phyloP scores from a whole-genome alignment of 92 coral and sea anemone species.

The Palythoa grandis region DNA sequence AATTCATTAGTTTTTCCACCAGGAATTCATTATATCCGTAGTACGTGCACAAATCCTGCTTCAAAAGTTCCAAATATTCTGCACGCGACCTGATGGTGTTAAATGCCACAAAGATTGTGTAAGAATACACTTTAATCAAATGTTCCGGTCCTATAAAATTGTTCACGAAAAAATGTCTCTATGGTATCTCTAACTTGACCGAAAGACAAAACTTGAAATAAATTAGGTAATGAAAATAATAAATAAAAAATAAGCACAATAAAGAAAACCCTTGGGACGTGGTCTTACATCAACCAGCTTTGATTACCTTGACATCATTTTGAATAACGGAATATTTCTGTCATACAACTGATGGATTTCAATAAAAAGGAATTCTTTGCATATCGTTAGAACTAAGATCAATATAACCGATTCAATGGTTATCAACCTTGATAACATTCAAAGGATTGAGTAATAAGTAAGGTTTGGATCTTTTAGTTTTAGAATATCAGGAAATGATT shows the following conservation, averaged over 20 bases:
- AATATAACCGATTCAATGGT: not conserved
- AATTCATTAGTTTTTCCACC: constrained; percentile 88
- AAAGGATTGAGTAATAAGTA: not conserved
- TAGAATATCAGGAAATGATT: not conserved
- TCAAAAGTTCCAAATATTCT: constrained; percentile 83
- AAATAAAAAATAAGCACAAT: too few relatives aligned
- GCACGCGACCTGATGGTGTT: constrained; percentile 69
- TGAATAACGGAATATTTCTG: too few relatives aligned
- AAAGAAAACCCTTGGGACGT: too few relatives aligned
- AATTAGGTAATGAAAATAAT: too few relatives aligned
- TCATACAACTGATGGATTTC: too few relatives aligned
- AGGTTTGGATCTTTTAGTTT: not conserved
- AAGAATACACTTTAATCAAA: not conserved
- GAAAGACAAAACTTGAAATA: too few relatives aligned
- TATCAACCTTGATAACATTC: not conserved
- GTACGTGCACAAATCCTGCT: constrained; percentile 82
- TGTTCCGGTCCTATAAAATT: not conserved
- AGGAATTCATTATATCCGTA: constrained; percentile 93
- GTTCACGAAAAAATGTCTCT: not conserved
- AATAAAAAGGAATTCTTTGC: too few relatives aligned
- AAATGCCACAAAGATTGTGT: not conserved
- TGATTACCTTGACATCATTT: too few relatives aligned
- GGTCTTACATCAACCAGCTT: too few relatives aligned
- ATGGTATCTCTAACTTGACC: too few relatives aligned
- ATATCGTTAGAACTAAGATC: not conserved